These are phyloP conservation scores for Aplocera efformata DNA, from an alignment of 2,888 invertebrate species.

Conservation along the genomic window DNA sequence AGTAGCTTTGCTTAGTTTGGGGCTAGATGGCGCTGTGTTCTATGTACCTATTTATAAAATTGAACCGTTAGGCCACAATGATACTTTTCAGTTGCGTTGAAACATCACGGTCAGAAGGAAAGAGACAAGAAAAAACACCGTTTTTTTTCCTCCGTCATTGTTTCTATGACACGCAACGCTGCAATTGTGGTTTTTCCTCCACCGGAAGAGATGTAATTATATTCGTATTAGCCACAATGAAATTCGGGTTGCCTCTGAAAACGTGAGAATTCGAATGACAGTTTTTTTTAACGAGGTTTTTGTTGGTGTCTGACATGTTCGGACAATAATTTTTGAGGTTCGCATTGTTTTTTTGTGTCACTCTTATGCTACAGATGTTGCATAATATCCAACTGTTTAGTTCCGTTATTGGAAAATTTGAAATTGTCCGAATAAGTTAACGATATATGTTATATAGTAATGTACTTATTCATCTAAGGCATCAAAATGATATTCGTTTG, in stretches of 20 bases:
- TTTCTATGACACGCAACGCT: constrained; percentile 64
- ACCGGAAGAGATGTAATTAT: constrained; percentile 72
- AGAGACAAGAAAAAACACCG: constrained; percentile 31
- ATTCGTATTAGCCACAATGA: constrained; percentile 70
- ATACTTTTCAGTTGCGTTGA: too few species aligned
- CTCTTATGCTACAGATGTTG: too few species aligned
- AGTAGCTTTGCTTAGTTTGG: too few species aligned
- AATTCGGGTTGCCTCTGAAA: constrained; percentile 43
- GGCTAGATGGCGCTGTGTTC: too few species aligned
- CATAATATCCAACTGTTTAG: too few species aligned
- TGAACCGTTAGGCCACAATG: constrained; percentile 3
- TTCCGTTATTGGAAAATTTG: too few species aligned
- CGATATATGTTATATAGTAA: too few species aligned
- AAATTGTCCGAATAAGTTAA: too few species aligned
- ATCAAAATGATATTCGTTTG: too few species aligned
- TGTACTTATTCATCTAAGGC: too few species aligned
- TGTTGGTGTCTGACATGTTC: constrained; percentile 12
- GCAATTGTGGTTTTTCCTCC: constrained; percentile 69
- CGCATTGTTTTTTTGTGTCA: constrained; percentile 19
- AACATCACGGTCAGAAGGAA: constrained; percentile 24
- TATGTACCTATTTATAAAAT: too few species aligned
- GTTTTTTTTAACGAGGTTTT: constrained; percentile 29
- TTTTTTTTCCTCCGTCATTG: constrained; percentile 54
- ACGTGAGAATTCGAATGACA: constrained; percentile 41
- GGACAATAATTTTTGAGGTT: constrained; percentile 28